phyloP scores from a whole-genome alignment of 1,140 invertebrate species.

The Lanistes nyassanus region DNA sequence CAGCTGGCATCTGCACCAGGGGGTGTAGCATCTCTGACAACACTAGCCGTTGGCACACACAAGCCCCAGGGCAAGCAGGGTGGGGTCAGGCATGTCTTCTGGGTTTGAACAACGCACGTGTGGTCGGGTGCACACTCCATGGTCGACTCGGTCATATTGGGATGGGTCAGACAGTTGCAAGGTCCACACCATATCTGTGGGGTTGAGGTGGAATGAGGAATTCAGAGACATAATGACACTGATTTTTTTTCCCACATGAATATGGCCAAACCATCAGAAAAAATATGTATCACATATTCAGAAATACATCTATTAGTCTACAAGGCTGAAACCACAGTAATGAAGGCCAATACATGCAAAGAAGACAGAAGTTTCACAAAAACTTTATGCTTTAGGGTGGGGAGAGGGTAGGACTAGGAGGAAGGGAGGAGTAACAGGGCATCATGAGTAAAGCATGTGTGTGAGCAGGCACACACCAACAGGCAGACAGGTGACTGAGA shows the following conservation, averaged over 20 bases:
- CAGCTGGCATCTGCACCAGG: conserved; percentile 79
- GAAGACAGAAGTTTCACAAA: conserved; percentile 7
- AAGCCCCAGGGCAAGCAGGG: conserved; percentile 84
- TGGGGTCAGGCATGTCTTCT: conserved; percentile 77
- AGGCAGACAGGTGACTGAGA: too few relatives aligned
- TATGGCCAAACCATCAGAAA: background rate
- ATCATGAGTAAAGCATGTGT: too few relatives aligned
- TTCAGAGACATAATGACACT: too few relatives aligned
- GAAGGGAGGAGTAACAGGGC: too few relatives aligned
- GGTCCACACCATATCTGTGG: conserved; percentile 65
- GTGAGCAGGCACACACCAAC: too few relatives aligned
- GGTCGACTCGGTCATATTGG: conserved; percentile 50
- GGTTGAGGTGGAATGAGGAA: too few relatives aligned
- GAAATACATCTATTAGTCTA: too few relatives aligned
- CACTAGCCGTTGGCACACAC: conserved; percentile 77
- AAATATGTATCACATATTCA: too few relatives aligned
- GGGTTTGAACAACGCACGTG: conserved; percentile 55
- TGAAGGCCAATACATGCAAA: too few relatives aligned
- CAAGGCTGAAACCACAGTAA: too few relatives aligned
- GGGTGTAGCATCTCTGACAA: conserved; percentile 78
- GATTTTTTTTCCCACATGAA: too few relatives aligned
- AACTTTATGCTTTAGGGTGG: background rate
- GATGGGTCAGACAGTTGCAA: conserved; percentile 57
- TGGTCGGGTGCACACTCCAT: conserved; percentile 50
- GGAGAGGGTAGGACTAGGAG: too few relatives aligned